These are phyloP conservation scores for Oncorhynchus masou DNA, from an alignment of 2,113 vertebrate species.

Conservation along the genomic window DNA sequence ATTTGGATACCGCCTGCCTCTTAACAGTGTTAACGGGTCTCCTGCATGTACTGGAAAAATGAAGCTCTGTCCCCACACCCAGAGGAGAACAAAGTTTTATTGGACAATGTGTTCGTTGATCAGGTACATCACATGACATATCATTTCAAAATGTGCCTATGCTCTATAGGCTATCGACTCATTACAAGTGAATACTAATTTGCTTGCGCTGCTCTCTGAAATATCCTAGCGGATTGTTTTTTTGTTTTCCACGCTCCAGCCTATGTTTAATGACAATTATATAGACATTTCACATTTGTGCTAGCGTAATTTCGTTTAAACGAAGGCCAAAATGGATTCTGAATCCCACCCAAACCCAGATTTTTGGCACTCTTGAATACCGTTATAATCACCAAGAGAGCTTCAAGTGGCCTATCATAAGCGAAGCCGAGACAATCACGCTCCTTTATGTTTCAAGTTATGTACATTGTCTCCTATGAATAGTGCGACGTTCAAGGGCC, in stretches of 20 bases:
- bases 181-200: background rate
- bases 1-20: background rate
- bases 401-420: conserved; percentile 62
- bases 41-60: conserved; percentile 69
- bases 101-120: conserved; percentile 70
- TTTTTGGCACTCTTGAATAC: conserved; percentile 74
- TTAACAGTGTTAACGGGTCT: background rate
- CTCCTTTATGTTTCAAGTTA: conserved; percentile 68
- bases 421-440: conserved; percentile 71
- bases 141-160: conserved; percentile 34
- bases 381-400: conserved; percentile 72
- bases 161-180: conserved; percentile 43
- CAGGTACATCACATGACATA: conserved; percentile 67
- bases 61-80: conserved; percentile 64
- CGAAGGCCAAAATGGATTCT: conserved; percentile 65
- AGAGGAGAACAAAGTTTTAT: conserved; percentile 63
- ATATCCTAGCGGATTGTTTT: background rate
- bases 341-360: conserved; percentile 58
- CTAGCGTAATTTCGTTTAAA: conserved; percentile 47
- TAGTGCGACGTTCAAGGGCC: conserved; percentile 72
- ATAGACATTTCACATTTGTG: conserved; percentile 56
- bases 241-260: background rate
- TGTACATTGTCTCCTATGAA: conserved; percentile 70
- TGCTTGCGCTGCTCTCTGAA: conserved; percentile 33
- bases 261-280: conserved; percentile 54